A percentile compares a stretch with the other conserved stretches of the same genome.
These are phyloP conservation scores for Leucophora obtusa DNA, from an alignment of 2,888 invertebrate species.

Conservation along the genomic window DNA sequence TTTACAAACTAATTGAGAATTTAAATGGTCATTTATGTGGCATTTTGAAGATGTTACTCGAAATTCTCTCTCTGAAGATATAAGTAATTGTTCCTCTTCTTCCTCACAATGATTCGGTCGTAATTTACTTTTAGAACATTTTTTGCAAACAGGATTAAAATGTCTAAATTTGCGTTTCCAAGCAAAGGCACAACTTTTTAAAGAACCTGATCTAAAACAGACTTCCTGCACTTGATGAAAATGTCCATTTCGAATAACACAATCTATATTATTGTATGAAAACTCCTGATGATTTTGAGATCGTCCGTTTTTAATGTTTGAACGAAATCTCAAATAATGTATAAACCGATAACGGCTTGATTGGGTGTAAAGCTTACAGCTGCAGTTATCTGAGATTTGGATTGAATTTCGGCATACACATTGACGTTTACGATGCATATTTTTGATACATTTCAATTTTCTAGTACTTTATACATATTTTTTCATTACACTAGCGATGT, in stretches of 20 bases:
- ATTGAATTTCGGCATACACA: conserved; percentile 7
- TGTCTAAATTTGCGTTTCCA: conserved; percentile 67
- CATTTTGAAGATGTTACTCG: conserved; percentile 33
- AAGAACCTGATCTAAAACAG: conserved; percentile 61
- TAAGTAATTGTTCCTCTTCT: conserved; percentile 17
- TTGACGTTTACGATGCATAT: conserved; percentile 51
- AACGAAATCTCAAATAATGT: conserved; percentile 20
- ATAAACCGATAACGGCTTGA: not conserved
- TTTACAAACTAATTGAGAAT: not conserved
- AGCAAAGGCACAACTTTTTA: conserved; percentile 65
- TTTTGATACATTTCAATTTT: not conserved
- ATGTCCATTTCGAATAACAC: conserved; percentile 65
- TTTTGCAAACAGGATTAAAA: not conserved
- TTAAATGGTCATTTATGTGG: not conserved
- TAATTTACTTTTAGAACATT: not conserved
- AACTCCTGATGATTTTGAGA: conserved; percentile 28
- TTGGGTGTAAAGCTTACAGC: not conserved
- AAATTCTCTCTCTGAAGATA: conserved; percentile 59
- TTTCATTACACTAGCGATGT: not conserved
- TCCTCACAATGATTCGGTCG: conserved; percentile 20
- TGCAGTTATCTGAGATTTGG: not conserved
- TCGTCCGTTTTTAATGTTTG: not conserved
- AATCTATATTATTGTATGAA: conserved; percentile 62
- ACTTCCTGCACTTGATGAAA: conserved; percentile 67
- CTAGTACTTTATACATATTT: conserved; percentile 7